Conservation (phyloP, 2,797 vertebrate species). For the Sandelia bainsii region DNA sequence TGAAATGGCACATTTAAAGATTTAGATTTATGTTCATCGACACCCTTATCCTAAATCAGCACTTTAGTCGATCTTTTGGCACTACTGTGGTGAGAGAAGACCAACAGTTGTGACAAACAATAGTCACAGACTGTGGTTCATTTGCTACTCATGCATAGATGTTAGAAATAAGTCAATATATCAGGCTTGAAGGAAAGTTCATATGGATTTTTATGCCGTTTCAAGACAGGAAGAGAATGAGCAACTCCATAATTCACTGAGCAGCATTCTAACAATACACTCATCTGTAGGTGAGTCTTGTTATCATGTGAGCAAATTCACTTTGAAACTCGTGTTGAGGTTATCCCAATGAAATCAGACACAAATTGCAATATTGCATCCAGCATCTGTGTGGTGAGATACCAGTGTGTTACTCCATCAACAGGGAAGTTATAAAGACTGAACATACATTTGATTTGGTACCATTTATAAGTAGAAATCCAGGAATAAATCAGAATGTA, state of each 20-base stretch:
- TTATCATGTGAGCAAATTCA: neutral
- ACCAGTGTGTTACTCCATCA: neutral
- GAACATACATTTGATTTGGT: neutral
- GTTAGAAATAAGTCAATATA: slow-evolving; percentile 51
- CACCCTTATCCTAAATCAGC: neutral
- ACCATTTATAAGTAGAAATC: neutral
- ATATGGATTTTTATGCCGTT: slow-evolving; percentile 49
- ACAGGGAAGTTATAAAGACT: neutral
- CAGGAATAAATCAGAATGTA: slow-evolving; percentile 10
- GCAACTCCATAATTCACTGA: neutral
- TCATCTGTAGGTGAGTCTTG: neutral
- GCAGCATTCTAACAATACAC: neutral
- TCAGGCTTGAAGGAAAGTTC: slow-evolving; percentile 33
- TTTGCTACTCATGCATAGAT: slow-evolving; percentile 51
- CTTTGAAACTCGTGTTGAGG: neutral
- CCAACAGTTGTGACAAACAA: slow-evolving; percentile 15
- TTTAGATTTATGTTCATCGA: neutral
- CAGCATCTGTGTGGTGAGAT: slow-evolving; percentile 2
- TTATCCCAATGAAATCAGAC: slow-evolving; percentile 1
- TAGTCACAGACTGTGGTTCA: slow-evolving; percentile 20
- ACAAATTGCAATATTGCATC: neutral
- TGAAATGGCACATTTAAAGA: too few species aligned
- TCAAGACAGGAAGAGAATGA: slow-evolving; percentile 72
- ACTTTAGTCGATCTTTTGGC: neutral
- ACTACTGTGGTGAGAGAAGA: neutral